These are phyloP conservation scores for Drosophila hamatofila DNA, from an alignment of 2,888 invertebrate species.

Conservation along the genomic window DNA sequence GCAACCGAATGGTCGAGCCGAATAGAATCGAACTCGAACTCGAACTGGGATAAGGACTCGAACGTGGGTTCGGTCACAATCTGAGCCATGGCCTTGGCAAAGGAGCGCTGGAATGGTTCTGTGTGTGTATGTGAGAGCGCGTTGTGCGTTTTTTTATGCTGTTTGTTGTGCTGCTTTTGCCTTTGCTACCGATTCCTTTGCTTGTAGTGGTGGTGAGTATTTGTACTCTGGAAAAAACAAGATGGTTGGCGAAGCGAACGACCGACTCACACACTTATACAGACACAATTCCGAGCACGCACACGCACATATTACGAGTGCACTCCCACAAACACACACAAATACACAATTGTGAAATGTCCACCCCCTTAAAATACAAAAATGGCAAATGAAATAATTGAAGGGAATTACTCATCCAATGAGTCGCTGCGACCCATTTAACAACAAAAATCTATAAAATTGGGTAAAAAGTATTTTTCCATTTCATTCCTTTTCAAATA, in stretches of 20 bases:
- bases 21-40: slow-evolving; percentile 24
- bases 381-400: slow-evolving; percentile 24
- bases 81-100: slow-evolving; percentile 38
- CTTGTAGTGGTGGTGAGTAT: slow-evolving; percentile 34
- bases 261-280: slow-evolving; percentile 14
- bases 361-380: slow-evolving; percentile 53
- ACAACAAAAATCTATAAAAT: too few species aligned
- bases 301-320: slow-evolving; percentile 9
- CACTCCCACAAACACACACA: background rate
- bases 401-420: slow-evolving; percentile 19
- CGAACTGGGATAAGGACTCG: background rate
- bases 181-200: slow-evolving; percentile 9
- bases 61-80: background rate
- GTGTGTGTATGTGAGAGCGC: background rate
- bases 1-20: slow-evolving; percentile 21
- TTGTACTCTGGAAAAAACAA: slow-evolving; percentile 57
- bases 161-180: slow-evolving; percentile 1
- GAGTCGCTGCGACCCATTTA: background rate
- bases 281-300: slow-evolving; percentile 6
- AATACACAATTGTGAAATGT: slow-evolving; percentile 20
- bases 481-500: too few species aligned
- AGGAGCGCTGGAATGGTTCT: slow-evolving; percentile 28
- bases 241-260: slow-evolving; percentile 67
- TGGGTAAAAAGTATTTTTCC: too few species aligned
- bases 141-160: slow-evolving; percentile 1